Conservation (phyloP, 2,113 vertebrate species). For the Bubalus kerabau region DNA sequence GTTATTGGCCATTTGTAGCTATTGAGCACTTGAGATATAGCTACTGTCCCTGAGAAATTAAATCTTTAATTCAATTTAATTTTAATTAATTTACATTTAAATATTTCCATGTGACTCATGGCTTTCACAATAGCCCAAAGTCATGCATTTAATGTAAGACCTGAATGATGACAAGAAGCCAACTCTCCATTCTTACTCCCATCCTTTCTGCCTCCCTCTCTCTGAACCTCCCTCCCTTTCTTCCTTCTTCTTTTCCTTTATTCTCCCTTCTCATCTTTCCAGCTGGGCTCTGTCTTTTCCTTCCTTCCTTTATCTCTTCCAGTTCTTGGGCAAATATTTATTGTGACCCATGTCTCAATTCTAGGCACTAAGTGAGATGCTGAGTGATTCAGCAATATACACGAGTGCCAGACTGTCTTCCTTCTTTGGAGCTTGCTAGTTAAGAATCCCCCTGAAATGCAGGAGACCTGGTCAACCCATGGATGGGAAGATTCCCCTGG, state of each 20-base stretch:
- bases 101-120: neutral
- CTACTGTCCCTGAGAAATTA: neutral
- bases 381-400: neutral
- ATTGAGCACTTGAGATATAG: neutral
- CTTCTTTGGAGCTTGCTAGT: neutral
- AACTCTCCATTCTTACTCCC: neutral
- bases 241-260: neutral
- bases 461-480: neutral
- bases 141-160: neutral
- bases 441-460: neutral
- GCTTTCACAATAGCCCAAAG: neutral
- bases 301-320: neutral
- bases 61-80: neutral
- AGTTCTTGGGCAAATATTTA: neutral
- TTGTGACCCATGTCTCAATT: neutral
- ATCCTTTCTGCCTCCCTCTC: neutral
- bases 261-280: neutral
- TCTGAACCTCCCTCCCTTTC: neutral
- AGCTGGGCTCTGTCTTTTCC: neutral
- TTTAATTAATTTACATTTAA: neutral
- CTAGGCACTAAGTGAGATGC: neutral
- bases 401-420: no score
- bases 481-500: neutral
- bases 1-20: no score
- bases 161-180: neutral